Percentiles rank a stretch among this genome's conserved stretches.
These are phyloP conservation scores for Regulus satrapa DNA, from an alignment of 2,113 vertebrate species.

Conservation along the genomic window DNA sequence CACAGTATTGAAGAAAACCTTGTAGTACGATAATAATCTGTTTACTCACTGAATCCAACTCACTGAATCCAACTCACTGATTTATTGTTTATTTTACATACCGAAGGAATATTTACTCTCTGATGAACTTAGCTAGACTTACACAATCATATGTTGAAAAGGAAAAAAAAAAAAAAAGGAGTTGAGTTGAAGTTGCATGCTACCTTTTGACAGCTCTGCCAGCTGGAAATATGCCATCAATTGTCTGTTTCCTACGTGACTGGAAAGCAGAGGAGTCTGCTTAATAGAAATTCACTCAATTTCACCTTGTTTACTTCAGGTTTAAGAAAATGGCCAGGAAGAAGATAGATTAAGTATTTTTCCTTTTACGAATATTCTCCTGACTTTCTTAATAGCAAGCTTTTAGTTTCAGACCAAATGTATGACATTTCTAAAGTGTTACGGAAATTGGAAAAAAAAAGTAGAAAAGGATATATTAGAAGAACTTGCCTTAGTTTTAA, in stretches of 20 bases:
- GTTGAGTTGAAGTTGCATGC: background rate
- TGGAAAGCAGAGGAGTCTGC: slow-evolving; percentile 12
- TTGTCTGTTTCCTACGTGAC: slow-evolving; percentile 37
- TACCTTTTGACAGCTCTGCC: slow-evolving; percentile 51
- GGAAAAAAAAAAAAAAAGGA: background rate
- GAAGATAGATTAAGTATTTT: background rate
- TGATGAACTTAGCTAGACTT: slow-evolving; percentile 18
- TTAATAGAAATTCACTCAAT: slow-evolving; percentile 41
- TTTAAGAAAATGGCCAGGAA: background rate
- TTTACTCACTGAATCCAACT: background rate
- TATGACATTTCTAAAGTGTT: background rate
- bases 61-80: background rate
- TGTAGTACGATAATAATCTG: background rate
- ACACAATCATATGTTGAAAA: slow-evolving; percentile 11
- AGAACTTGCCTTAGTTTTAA: background rate
- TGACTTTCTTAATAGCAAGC: background rate
- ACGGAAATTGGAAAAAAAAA: background rate
- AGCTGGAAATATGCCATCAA: slow-evolving; percentile 57
- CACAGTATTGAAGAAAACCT: background rate
- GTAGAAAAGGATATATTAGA: background rate
- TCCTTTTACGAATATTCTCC: background rate
- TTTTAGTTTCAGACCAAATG: background rate
- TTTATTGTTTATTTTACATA: slow-evolving; percentile 14
- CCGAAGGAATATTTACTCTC: slow-evolving; percentile 22
- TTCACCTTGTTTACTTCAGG: slow-evolving; percentile 22